phyloP scores from a whole-genome alignment of 2,888 invertebrate genomes.

The Merodon equestris region DNA sequence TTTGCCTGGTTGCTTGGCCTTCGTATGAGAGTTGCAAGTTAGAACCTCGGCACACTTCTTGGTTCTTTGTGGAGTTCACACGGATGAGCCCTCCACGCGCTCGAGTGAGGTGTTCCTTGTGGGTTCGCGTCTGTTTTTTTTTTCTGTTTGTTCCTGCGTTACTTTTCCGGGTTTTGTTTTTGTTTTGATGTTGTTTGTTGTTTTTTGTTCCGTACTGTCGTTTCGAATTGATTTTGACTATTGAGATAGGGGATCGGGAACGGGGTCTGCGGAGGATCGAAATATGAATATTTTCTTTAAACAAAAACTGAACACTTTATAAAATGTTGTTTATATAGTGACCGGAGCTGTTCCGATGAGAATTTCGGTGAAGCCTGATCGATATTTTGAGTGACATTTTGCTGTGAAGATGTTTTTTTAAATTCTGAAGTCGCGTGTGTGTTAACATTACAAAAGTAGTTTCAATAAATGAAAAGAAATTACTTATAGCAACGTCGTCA shows the following conservation, averaged over 20 bases:
- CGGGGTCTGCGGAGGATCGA: too few relatives aligned
- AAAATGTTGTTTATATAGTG: too few relatives aligned
- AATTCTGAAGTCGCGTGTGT: too few relatives aligned
- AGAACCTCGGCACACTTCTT: conserved; percentile 69
- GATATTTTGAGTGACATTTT: neutral
- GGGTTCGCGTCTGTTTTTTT: conserved; percentile 35
- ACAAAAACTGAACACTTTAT: too few relatives aligned
- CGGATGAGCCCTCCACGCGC: conserved; percentile 69
- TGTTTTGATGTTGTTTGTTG: conserved; percentile 35
- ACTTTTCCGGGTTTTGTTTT: conserved; percentile 49
- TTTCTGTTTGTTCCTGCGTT: conserved; percentile 1
- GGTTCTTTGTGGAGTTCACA: conserved; percentile 69
- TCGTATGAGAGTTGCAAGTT: conserved; percentile 66
- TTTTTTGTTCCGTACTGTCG: conserved; percentile 4
- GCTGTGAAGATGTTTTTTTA: too few relatives aligned
- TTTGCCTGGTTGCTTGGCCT: conserved; percentile 61
- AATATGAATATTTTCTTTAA: too few relatives aligned
- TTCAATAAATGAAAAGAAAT: too few relatives aligned
- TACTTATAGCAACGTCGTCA: too few relatives aligned
- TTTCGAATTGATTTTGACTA: conserved; percentile 28
- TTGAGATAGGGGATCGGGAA: too few relatives aligned
- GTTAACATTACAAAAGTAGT: too few relatives aligned
- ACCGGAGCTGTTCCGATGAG: too few relatives aligned
- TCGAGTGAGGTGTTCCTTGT: conserved; percentile 63
- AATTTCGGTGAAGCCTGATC: too few relatives aligned